Conservation (phyloP, 2,888 invertebrate species). For the Philhelius pedissequus region DNA sequence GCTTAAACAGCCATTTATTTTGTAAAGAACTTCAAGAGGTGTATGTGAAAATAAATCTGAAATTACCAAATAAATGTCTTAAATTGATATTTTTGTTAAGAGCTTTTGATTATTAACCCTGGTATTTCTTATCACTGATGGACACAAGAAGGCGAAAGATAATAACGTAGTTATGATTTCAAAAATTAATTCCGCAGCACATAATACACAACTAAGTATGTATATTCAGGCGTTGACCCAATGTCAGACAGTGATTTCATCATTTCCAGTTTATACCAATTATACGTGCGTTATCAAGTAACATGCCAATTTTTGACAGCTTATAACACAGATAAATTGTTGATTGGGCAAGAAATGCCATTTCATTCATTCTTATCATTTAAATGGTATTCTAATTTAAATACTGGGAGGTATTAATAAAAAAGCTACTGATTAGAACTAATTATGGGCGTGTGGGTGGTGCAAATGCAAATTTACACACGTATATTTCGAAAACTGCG, state of each 20-base stretch:
- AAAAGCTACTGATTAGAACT: neutral
- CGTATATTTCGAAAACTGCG: neutral
- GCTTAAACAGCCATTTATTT: neutral
- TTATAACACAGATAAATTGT: neutral
- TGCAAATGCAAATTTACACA: neutral
- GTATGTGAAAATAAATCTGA: neutral
- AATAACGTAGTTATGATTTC: neutral
- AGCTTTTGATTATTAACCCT: too few relatives aligned
- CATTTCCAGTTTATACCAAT: constrained; percentile 6
- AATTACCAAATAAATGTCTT: neutral
- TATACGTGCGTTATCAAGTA: neutral
- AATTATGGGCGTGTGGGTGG: neutral
- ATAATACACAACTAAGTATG: neutral
- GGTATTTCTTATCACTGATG: neutral
- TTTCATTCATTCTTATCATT: neutral
- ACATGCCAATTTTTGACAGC: constrained; percentile 9
- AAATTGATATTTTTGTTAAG: too few relatives aligned
- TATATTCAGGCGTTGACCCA: neutral
- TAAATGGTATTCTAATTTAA: neutral
- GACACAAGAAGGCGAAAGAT: neutral
- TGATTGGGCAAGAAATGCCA: neutral
- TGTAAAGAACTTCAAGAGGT: neutral
- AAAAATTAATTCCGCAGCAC: neutral
- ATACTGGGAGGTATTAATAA: neutral
- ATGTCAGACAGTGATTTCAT: constrained; percentile 6